A percentile compares a stretch with the other conserved stretches of the same genome.
phyloP scores from a whole-genome alignment of 2,888 invertebrate species.

The Anticlea derivata region DNA sequence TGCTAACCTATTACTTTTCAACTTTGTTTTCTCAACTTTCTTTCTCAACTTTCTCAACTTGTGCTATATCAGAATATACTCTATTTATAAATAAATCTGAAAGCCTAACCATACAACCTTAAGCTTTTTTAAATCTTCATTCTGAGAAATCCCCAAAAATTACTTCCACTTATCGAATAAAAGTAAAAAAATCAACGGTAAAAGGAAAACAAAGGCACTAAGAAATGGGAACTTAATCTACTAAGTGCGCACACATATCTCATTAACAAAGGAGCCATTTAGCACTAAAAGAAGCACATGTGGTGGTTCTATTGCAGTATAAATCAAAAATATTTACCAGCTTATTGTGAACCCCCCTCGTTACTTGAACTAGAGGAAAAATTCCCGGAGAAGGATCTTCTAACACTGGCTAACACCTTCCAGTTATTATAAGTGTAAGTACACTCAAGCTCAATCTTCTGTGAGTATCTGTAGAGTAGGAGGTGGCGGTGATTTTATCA shows the following conservation, averaged over 20 bases:
- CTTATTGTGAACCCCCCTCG: constrained; percentile 30
- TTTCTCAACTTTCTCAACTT: no score
- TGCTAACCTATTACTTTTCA: no score
- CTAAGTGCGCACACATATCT: constrained; percentile 38
- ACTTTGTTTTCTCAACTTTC: no score
- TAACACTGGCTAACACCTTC: constrained; percentile 29
- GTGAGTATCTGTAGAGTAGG: constrained; percentile 9
- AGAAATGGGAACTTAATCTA: constrained; percentile 32
- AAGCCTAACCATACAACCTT: no score
- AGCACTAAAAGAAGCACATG: constrained; percentile 44
- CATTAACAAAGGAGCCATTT: constrained; percentile 48
- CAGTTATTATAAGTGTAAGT: constrained; percentile 22
- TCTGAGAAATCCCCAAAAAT: constrained; percentile 1
- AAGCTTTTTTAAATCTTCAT: no score
- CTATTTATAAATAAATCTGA: no score
- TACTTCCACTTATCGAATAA: not conserved
- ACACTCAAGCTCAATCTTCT: constrained; percentile 10
- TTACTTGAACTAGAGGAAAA: constrained; percentile 17
- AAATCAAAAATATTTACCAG: constrained; percentile 41
- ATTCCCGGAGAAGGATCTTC: not conserved
- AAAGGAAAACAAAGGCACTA: constrained; percentile 27
- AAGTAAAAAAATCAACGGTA: constrained; percentile 8
- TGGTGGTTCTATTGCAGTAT: constrained; percentile 40
- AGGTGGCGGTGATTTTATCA: constrained; percentile 19
- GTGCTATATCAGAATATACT: no score